Conservation (phyloP, 2,113 vertebrate species). For the Zapornia atra region DNA sequence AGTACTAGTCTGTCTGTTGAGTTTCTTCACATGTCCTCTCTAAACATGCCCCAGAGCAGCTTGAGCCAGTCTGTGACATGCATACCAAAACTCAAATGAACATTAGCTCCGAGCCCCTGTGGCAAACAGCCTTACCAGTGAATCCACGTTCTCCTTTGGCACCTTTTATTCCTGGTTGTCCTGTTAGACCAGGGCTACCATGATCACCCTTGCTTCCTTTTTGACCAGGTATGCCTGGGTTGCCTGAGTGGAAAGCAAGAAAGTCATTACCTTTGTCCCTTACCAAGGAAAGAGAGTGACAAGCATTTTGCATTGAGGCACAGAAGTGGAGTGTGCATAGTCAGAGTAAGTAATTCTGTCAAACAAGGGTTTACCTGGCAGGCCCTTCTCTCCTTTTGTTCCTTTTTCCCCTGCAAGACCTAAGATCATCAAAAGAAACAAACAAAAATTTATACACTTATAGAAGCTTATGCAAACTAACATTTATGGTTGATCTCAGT, state of each 20-base stretch:
- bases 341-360: background rate
- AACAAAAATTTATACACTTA: background rate
- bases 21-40: background rate
- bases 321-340: background rate
- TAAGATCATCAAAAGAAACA: conserved; percentile 53
- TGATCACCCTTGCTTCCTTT: conserved; percentile 47
- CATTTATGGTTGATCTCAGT: conserved; percentile 2
- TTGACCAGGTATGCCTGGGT: background rate
- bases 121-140: conserved; percentile 14
- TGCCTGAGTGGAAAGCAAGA: background rate
- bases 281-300: background rate
- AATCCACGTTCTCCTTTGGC: background rate
- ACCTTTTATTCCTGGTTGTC: conserved; percentile 46
- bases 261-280: background rate
- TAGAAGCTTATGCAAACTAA: conserved; percentile 12
- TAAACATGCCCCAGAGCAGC: background rate
- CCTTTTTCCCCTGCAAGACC: conserved; percentile 72
- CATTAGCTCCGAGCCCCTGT: background rate
- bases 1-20: background rate
- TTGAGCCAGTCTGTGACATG: background rate
- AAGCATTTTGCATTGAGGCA: background rate
- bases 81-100: background rate
- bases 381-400: conserved; percentile 65
- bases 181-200: conserved; percentile 9
- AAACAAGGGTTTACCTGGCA: conserved; percentile 54